phyloP scores from a whole-genome alignment of 2,888 invertebrate species.

The Luperina testacea region DNA sequence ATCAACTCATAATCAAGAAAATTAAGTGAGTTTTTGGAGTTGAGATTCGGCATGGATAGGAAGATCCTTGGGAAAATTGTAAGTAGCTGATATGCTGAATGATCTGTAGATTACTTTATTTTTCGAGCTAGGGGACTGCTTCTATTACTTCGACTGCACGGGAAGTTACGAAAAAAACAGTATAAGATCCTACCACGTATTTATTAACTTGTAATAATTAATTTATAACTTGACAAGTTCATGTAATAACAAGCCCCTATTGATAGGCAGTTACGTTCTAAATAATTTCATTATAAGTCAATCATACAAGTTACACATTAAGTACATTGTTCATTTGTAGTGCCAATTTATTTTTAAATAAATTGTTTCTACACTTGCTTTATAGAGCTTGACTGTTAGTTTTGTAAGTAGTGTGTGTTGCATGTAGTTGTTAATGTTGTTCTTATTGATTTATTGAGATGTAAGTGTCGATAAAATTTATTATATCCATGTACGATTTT shows the following conservation, averaged over 20 bases:
- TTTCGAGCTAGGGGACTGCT: not conserved
- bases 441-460: slow-evolving; percentile 59
- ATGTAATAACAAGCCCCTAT: slow-evolving; percentile 20
- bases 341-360: slow-evolving; percentile 54
- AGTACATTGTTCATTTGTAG: slow-evolving; percentile 32
- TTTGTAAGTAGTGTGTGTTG: slow-evolving; percentile 54
- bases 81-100: not conserved
- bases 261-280: slow-evolving; percentile 16
- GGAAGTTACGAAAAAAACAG: not conserved
- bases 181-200: not conserved
- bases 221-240: slow-evolving; percentile 36
- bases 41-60: not conserved
- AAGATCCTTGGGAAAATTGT: not conserved
- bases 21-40: not conserved
- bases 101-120: not conserved
- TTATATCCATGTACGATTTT: slow-evolving; percentile 21
- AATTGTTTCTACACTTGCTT: slow-evolving; percentile 54
- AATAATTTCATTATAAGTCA: slow-evolving; percentile 42
- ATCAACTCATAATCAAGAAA: not conserved
- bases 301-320: slow-evolving; percentile 27
- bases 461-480: slow-evolving; percentile 28
- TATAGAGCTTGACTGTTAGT: slow-evolving; percentile 58
- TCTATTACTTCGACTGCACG: not conserved
- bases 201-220: slow-evolving; percentile 36
- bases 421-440: slow-evolving; percentile 27